Evolutionary conservation across 2,113 vertebrate genomes (phyloP), one percentile per base, ranked within the genome.

Genomic region (Hymenochirus boettgeri): DNA sequence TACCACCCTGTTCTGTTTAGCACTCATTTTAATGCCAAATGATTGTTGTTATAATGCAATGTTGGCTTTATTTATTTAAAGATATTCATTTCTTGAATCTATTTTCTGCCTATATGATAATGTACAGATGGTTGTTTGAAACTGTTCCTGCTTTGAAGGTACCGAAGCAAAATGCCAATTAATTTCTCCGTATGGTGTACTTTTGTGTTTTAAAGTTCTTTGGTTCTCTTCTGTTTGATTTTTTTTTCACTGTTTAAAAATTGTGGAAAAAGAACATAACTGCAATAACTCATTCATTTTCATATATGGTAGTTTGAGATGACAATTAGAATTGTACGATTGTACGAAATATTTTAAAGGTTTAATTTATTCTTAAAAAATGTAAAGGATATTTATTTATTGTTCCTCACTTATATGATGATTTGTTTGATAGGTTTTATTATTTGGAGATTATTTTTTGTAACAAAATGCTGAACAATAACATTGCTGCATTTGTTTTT

Each of bases 101-200:
- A n/a, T 47, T 37, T 60, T 45, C 47, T 67, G 56, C 64, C 56
- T 67, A 29, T 67, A 45, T 53, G 46, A 67, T 39, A 39, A 39
- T 67, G 56, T 60, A 35, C 65, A 67, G 65, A 67, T 67, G 65
- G 65, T 33, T 60, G 65, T 67, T 67, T 67, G 56, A 67, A 67
- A 67, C 56, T 52, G 25, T 58, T 39, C 60, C 65, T 67, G 56
- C 65, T 67, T 60, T 67, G 65, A 67, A n/a, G 65, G 65, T 57
- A 45, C 33, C 53, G 65, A 59, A 60, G 65, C 65, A 67, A 67
- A 60, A 67, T 67, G 39, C 47, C 65, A 67, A 67, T 67, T 67
- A 60, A 67, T 67, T 67, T 57, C 33, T 60, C 65, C 65, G 59
- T 67, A 58, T 67, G 65, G 65, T 33, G 15, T 67, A 52, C 31